Conservation (phyloP, 2,113 vertebrate species). For the Passer montanus region DNA sequence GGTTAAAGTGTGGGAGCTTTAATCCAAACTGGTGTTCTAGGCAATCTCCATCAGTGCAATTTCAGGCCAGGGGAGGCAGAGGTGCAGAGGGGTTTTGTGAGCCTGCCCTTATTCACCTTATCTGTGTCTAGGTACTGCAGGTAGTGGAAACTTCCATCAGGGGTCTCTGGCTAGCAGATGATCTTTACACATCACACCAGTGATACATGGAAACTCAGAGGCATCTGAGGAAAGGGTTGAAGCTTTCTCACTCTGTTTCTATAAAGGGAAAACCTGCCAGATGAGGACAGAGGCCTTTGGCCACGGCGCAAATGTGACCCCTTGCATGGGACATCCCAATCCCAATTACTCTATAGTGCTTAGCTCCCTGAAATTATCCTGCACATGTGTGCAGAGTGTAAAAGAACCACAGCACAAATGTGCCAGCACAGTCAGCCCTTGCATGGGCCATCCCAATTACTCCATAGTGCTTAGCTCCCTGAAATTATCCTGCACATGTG, state of each 20-base stretch:
- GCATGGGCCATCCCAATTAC: rapidly evolving
- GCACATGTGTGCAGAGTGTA: too few species aligned
- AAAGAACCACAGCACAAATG: rapidly evolving
- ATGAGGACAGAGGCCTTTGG: not conserved
- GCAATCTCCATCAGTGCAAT: rapidly evolving
- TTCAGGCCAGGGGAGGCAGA: not conserved
- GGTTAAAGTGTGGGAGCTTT: not conserved
- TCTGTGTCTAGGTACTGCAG: not conserved
- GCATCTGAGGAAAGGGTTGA: not conserved
- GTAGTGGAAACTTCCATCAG: slow-evolving; percentile 49
- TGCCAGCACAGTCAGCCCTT: too few species aligned
- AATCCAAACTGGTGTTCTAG: not conserved
- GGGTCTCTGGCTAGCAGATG: slow-evolving; percentile 50
- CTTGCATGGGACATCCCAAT: not conserved
- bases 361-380: not conserved
- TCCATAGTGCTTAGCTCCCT: rapidly evolving
- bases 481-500: not conserved
- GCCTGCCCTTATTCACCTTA: not conserved
- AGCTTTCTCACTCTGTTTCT: not conserved
- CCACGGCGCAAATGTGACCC: rapidly evolving
- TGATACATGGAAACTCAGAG: not conserved
- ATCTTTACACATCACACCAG: not conserved
- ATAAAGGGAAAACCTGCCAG: not conserved
- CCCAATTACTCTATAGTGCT: rapidly evolving
- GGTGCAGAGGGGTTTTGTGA: not conserved